Conservation (phyloP, 2,113 vertebrate species). For the Puma concolor region DNA sequence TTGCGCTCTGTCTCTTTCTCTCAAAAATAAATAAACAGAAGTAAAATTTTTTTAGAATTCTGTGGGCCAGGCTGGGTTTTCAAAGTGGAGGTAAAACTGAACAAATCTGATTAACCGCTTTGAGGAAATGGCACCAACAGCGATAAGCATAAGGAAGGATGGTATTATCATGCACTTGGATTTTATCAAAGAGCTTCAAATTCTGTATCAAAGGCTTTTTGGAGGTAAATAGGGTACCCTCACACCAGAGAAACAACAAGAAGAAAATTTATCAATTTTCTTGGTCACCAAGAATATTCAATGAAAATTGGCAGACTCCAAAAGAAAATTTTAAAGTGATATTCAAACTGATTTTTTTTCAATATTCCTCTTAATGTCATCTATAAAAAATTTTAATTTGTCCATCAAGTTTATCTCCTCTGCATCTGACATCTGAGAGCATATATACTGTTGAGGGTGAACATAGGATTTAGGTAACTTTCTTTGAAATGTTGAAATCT, state of each 20-base stretch:
- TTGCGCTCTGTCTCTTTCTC: too few relatives aligned
- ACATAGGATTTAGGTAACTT: background rate
- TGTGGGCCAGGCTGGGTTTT: background rate
- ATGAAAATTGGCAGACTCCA: background rate
- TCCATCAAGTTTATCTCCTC: background rate
- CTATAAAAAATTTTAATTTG: background rate
- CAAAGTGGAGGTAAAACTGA: background rate
- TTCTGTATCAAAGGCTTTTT: background rate
- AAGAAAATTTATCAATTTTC: background rate
- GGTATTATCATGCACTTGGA: background rate
- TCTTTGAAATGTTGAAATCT: background rate
- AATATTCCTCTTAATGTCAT: background rate
- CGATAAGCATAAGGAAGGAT: background rate
- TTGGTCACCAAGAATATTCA: background rate
- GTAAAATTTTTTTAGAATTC: background rate
- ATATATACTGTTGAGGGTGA: background rate
- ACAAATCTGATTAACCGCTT: slow-evolving; percentile 17
- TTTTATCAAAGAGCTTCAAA: background rate
- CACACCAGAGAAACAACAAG: background rate
- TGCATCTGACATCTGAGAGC: background rate
- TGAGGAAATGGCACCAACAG: background rate
- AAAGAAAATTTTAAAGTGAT: background rate
- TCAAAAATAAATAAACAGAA: too few relatives aligned
- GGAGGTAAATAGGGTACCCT: background rate
- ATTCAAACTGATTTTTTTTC: background rate